Base-by-base conservation (phyloP, 2,113 vertebrate species). In the Etheostoma cragini region DNA sequence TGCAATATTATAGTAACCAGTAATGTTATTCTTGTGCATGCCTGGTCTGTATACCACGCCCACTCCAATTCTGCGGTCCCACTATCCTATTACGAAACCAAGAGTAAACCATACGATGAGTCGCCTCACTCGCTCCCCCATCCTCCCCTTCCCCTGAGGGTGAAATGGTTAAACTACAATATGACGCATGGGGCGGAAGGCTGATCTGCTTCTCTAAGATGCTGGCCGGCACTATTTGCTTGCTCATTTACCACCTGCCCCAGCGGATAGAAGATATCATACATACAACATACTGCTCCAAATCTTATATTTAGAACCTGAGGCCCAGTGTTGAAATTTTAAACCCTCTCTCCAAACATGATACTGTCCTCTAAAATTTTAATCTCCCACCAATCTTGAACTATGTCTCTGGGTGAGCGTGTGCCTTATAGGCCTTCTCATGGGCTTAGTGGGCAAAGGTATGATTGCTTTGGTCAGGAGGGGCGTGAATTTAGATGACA, bases 261-360 rank as follows among this genome's bases (percentile, higher is more conserved):
- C 87, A 81, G 89, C 87, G 93, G 94, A 95, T 95, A 93, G 95
- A 93, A 96, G 90, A 91, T 96, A 95, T 97, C 96, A 94, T 96
- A 30, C 30, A 30, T 30, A 30, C 30, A 97, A 97, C 95, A 96
- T 92, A 91, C 85, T 80, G 88, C 86, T 89, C 82, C 84, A 89
- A 72, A 73, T 63, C 87, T 96, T 99, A 98, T 98, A 97, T 98
- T 98, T 99, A 99, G 97, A 95, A 91, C 49, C 67, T 74, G 73
- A 45, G 81, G 87, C 93, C 89, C 81, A 80, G 84, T 78, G 94
- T 93, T 97, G 97, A 98, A 98, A 98, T 94, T 76, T 95, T 97
- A 99, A 94, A 96, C 94, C 91, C 82, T 85, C 93, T 94, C 91
- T 93, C 96, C 94, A 93, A 94, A 92, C 94, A 92, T 83, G 95